Conservation (phyloP, 2,888 invertebrate species). For the Ceramica pisi region DNA sequence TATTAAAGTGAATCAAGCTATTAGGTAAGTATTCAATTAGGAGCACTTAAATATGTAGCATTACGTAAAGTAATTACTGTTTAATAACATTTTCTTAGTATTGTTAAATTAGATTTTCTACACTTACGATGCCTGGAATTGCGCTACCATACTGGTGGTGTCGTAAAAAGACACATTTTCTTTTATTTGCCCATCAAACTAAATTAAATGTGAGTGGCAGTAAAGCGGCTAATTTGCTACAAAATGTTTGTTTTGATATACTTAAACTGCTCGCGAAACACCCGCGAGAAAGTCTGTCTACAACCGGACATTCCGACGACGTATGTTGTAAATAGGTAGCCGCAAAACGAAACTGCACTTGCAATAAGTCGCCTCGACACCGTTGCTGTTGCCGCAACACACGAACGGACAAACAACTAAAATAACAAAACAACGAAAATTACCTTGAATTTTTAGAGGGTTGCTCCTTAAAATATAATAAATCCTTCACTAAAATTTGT, state of each 20-base stretch:
- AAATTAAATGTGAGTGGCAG: slow-evolving; percentile 9
- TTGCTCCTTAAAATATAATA: slow-evolving; percentile 72
- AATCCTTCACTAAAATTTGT: slow-evolving; percentile 79
- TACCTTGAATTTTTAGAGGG: slow-evolving; percentile 82
- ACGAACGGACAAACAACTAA: slow-evolving; percentile 62
- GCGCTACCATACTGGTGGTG: not conserved
- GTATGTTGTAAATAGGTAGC: slow-evolving; percentile 85
- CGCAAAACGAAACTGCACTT: slow-evolving; percentile 81
- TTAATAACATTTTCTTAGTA: slow-evolving; percentile 35
- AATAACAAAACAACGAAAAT: slow-evolving; percentile 69
- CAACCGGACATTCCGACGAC: slow-evolving; percentile 74
- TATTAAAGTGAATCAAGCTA: slow-evolving; percentile 43
- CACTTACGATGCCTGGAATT: slow-evolving; percentile 10
- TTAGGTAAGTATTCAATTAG: slow-evolving; percentile 53
- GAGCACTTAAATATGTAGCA: slow-evolving; percentile 22
- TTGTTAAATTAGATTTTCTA: slow-evolving; percentile 36
- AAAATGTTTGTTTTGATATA: slow-evolving; percentile 65
- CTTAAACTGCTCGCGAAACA: slow-evolving; percentile 70
- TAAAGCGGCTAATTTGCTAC: slow-evolving; percentile 6
- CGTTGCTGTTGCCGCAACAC: slow-evolving; percentile 75
- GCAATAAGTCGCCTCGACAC: slow-evolving; percentile 77
- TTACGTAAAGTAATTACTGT: slow-evolving; percentile 40
- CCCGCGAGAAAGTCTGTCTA: slow-evolving; percentile 78
- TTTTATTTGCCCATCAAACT: slow-evolving; percentile 23
- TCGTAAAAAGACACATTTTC: slow-evolving; percentile 26